Conservation (phyloP, 2,113 vertebrate species). For the Heteronetta atricapilla region DNA sequence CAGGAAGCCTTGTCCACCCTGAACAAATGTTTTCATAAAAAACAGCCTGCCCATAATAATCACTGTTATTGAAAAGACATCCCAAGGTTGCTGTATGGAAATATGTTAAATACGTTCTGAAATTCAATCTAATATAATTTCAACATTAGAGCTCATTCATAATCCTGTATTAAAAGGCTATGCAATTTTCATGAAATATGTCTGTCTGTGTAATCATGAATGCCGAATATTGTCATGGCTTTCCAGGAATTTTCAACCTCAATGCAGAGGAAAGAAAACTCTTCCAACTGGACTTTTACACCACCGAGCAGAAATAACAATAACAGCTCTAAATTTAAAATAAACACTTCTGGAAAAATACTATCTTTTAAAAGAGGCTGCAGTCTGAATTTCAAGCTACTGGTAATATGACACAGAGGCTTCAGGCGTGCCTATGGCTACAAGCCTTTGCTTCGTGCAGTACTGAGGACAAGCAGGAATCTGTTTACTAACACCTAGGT, state of each 20-base stretch:
- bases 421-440: constrained; percentile 43
- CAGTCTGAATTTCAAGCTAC: constrained; percentile 67
- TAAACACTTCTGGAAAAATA: constrained; percentile 80
- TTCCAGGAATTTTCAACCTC: constrained; percentile 77
- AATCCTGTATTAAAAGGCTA: constrained; percentile 73
- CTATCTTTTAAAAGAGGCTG: constrained; percentile 67
- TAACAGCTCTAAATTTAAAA: constrained; percentile 78
- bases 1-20: constrained; percentile 74
- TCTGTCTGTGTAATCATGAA: constrained; percentile 76
- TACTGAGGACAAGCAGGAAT: constrained; percentile 2
- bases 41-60: constrained; percentile 75
- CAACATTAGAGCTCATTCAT: constrained; percentile 79
- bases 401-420: constrained; percentile 42
- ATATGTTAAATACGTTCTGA: constrained; percentile 80
- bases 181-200: constrained; percentile 79
- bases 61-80: constrained; percentile 75
- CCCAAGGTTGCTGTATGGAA: constrained; percentile 73
- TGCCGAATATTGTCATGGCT: constrained; percentile 78
- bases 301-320: constrained; percentile 78
- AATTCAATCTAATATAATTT: constrained; percentile 77
- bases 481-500: not conserved
- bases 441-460: not conserved
- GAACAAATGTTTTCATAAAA: constrained; percentile 79
- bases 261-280: constrained; percentile 71
- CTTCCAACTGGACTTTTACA: constrained; percentile 77